Conservation (phyloP, 2,888 invertebrate species). For the Alloplasta piceator region DNA sequence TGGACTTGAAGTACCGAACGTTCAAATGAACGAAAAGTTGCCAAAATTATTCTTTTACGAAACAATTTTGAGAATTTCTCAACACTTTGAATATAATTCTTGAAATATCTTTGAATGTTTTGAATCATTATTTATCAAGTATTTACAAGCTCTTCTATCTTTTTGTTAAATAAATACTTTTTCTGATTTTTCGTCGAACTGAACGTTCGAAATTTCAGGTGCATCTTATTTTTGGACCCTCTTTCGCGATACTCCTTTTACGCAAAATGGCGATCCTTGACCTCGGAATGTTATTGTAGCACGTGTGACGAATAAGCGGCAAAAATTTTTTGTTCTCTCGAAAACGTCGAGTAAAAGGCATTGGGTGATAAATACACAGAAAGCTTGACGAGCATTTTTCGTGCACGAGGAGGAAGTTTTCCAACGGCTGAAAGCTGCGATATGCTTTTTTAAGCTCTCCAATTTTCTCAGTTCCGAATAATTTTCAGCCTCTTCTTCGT, state of each 20-base stretch:
- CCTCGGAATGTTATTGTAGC: conserved; percentile 30
- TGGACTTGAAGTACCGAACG: no score
- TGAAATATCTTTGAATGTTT: no score
- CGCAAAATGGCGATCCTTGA: background rate
- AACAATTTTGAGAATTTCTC: no score
- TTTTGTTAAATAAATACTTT: no score
- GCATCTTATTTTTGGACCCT: conserved; percentile 9
- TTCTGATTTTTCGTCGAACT: no score
- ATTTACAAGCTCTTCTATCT: no score
- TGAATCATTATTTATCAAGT: no score
- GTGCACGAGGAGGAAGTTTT: conserved; percentile 11
- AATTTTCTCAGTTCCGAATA: background rate
- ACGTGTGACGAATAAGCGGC: background rate
- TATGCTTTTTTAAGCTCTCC: conserved; percentile 2
- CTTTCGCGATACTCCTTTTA: background rate
- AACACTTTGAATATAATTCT: no score
- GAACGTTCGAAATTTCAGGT: no score
- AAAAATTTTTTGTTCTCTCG: background rate
- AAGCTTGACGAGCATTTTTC: conserved; percentile 23
- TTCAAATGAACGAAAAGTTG: no score
- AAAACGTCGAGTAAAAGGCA: conserved; percentile 11
- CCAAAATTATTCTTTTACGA: no score
- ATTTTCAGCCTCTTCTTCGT: background rate
- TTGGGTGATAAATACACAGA: conserved; percentile 23
- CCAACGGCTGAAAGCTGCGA: background rate